These are phyloP conservation scores for Pipistrellus nathusii DNA, from an alignment of 2,797 vertebrate genomes.

Conservation along the genomic window DNA sequence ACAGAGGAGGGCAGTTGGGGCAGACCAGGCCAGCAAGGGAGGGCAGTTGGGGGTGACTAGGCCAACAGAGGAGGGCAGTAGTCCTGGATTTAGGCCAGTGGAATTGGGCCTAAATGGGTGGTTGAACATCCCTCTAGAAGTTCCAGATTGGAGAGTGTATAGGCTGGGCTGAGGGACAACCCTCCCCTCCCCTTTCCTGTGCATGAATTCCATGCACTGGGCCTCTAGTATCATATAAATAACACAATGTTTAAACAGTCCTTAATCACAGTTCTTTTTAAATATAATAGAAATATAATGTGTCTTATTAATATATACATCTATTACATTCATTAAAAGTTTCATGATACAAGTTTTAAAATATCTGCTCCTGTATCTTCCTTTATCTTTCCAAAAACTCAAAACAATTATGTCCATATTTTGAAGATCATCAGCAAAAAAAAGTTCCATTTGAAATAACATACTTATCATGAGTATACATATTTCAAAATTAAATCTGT, in stretches of 20 bases:
- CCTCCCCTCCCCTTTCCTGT: too few species aligned
- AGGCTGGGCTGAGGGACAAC: too few species aligned
- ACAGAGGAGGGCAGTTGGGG: too few species aligned
- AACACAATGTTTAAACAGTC: too few species aligned
- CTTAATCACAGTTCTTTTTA: neutral
- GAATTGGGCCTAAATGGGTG: too few species aligned
- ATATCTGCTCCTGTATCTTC: neutral
- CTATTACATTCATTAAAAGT: neutral
- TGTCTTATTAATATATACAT: neutral
- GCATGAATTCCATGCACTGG: too few species aligned
- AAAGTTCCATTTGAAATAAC: neutral
- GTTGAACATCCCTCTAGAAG: too few species aligned
- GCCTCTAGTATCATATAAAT: neutral
- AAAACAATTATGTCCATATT: neutral
- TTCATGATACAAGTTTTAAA: neutral
- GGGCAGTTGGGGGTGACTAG: too few species aligned
- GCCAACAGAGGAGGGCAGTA: too few species aligned
- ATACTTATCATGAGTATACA: neutral
- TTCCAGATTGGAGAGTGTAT: too few species aligned
- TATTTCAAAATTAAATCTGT: neutral
- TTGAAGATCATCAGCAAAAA: neutral
- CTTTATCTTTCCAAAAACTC: neutral
- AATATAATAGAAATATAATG: neutral
- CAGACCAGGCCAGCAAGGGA: too few species aligned
- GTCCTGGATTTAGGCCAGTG: too few species aligned